Conservation (phyloP, 2,113 vertebrate species). For the Alethe diademata region DNA sequence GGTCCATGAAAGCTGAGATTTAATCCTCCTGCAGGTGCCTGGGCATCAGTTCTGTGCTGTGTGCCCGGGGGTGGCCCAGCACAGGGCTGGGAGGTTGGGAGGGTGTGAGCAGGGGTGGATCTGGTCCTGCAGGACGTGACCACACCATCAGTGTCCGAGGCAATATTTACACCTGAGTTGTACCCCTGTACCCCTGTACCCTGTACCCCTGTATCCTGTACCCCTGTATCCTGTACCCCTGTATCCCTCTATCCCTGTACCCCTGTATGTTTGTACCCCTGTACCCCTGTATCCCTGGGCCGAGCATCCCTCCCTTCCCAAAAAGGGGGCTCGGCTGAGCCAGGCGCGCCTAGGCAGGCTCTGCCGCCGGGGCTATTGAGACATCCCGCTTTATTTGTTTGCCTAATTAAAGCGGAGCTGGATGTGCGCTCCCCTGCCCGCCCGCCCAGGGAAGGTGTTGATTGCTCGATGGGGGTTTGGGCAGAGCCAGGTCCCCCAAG, state of each 20-base stretch:
- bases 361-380: background rate
- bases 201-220: no score
- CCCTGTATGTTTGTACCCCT: no score
- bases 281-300: background rate
- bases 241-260: no score
- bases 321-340: background rate
- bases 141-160: fast-evolving
- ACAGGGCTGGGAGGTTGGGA: fast-evolving
- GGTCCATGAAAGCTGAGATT: background rate
- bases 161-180: fast-evolving
- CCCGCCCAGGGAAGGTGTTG: background rate
- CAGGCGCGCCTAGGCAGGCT: fast-evolving
- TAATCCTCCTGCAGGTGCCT: background rate
- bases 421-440: background rate
- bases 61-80: background rate
- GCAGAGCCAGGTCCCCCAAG: background rate
- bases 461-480: background rate
- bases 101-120: fast-evolving
- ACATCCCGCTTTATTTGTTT: background rate
- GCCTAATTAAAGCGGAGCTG: background rate
- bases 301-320: background rate
- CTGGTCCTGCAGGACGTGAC: fast-evolving
- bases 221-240: no score
- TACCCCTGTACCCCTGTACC: background rate
- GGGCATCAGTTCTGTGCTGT: background rate